phyloP scores from a whole-genome alignment of 2,797 vertebrate genomes.

The Chloroceryle inda region DNA sequence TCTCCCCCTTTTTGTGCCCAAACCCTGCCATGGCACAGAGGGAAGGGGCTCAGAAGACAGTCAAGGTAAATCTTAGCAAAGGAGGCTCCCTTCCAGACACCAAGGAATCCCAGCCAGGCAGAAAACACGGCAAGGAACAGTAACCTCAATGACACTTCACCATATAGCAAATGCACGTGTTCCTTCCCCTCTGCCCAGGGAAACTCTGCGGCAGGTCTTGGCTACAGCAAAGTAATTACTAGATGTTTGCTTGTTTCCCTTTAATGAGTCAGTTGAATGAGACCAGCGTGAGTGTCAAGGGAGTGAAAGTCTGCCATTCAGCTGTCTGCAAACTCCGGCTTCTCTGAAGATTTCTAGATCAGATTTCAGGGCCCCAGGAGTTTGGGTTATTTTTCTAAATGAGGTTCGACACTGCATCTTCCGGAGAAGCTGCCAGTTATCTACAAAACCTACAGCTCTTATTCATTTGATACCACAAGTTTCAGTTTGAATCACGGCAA shows the following conservation, averaged over 20 bases:
- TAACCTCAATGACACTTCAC: background rate
- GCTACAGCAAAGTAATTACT: constrained; percentile 10
- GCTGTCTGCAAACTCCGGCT: background rate
- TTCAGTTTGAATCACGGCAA: constrained; percentile 61
- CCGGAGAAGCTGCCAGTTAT: constrained; percentile 59
- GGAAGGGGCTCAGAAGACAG: background rate
- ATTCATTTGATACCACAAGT: constrained; percentile 65
- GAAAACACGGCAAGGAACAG: background rate
- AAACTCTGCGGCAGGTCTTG: constrained; percentile 25
- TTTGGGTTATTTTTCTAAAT: constrained; percentile 53
- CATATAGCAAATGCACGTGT: background rate
- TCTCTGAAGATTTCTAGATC: constrained; percentile 55
- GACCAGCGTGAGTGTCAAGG: background rate
- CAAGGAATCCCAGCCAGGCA: background rate
- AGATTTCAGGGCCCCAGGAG: constrained; percentile 44
- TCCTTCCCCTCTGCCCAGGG: background rate
- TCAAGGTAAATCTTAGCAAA: background rate
- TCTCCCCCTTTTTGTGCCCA: background rate
- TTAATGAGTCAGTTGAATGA: constrained; percentile 55
- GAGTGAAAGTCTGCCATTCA: constrained; percentile 66
- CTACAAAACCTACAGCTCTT: constrained; percentile 51
- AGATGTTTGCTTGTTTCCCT: constrained; percentile 19
- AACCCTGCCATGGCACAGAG: background rate
- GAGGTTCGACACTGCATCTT: background rate
- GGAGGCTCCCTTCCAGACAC: background rate